Conservation (phyloP, 1,140 invertebrate genomes). For the Lysiphlebus fabarum region DNA sequence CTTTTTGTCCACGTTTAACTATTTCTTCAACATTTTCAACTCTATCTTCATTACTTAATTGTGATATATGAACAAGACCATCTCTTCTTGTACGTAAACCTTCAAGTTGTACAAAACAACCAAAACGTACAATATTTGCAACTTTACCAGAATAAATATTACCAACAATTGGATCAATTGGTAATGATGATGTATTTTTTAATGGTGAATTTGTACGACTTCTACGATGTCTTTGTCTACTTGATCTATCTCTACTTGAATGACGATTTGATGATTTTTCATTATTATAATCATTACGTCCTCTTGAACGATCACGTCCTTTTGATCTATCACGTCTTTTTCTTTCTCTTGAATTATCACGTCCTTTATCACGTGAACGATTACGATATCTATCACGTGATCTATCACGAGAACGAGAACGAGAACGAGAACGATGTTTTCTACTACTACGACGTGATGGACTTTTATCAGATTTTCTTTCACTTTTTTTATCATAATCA, state of each 20-base stretch:
- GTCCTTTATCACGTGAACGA: no score
- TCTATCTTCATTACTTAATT: slow-evolving; percentile 86
- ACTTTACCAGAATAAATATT: slow-evolving; percentile 93
- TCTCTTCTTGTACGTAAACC: slow-evolving; percentile 86
- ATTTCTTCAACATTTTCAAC: slow-evolving; percentile 95
- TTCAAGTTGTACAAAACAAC: slow-evolving; percentile 96
- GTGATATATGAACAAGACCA: slow-evolving; percentile 97
- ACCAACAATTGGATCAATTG: slow-evolving; percentile 53
- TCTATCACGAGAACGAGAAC: slow-evolving; percentile 29
- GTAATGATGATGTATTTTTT: slow-evolving; percentile 42
- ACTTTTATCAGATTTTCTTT: slow-evolving; percentile 20
- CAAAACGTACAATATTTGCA: slow-evolving; percentile 93
- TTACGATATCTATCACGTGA: slow-evolving; percentile 29
- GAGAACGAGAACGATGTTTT: slow-evolving; percentile 36
- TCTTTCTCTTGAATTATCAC: no score
- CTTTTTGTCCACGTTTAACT: slow-evolving; percentile 84
- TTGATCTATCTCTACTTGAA: slow-evolving; percentile 5
- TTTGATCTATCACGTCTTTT: no score
- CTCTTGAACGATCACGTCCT: no score
- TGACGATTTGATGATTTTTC: not conserved
- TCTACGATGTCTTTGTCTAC: not conserved
- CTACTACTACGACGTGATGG: slow-evolving; percentile 35
- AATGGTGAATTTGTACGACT: slow-evolving; percentile 15
- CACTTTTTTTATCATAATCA: slow-evolving; percentile 40
- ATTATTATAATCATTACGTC: no score